Base-by-base conservation (phyloP, 2,797 vertebrate species). In the Euthynnus affinis region DNA sequence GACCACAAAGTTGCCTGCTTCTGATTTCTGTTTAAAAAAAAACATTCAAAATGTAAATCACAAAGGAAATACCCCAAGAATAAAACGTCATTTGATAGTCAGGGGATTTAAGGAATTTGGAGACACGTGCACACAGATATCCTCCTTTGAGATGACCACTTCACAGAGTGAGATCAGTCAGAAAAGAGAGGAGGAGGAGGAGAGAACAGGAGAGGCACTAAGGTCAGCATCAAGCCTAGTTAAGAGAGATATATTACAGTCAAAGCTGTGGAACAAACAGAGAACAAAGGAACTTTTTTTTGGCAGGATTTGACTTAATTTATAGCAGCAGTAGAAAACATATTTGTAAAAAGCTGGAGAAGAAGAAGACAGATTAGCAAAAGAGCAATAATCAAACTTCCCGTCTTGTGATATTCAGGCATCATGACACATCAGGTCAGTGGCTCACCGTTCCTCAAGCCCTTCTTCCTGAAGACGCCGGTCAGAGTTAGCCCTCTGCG, bases 401-500 rank as follows among this genome's bases (percentile, higher is more conserved):
- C 10, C 3, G 25, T 74, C 17, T 60, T 49, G 20, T 27, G 23
- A 17, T 57, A 34, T 37, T 52, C 65, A 70, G 69, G 23, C 77
- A 88, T 57, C 81, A 96, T 95, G 94, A 91, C 85, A 32, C 91
- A 93, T 65, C 90, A 92, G 88, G 67, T 91, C 77, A 91, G 87
- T 69, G 80, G 85, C 64, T 93, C 93, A 1, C 94, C 93, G 0
- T 94, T 93, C 82, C 92, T 94, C 80, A 94, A 95, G 72, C 94
- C 94, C 1, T 95, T 94, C 88, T 95, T 94, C 63, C 84, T 94
- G 58, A 95, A 93, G 91, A 90, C 85, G 2, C 91, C 92, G 0
- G 77, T 89, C 44, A 83, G 88, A 5, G 89, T 88, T 55, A 91
- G 61, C 49, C 81, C 91, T 5, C 87, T 86, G 52, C 83, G 80